Percentiles rank a stretch among this genome's conserved stretches.
phyloP scores from a whole-genome alignment of 2,888 invertebrate genomes.

The Epistrophe grossulariae region DNA sequence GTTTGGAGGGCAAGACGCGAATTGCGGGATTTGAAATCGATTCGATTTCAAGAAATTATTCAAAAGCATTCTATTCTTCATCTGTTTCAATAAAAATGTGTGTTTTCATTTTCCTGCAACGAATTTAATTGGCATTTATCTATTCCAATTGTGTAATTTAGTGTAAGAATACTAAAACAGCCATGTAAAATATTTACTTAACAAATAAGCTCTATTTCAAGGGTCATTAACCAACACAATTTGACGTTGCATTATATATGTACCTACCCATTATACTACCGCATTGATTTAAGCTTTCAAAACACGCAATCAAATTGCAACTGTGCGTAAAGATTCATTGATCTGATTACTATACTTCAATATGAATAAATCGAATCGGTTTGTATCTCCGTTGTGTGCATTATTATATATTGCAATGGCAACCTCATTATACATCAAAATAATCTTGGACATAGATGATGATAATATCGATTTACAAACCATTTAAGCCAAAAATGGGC shows the following conservation, averaged over 20 bases:
- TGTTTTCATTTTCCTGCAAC: too few relatives aligned
- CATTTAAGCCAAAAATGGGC: conserved; percentile 10
- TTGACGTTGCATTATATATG: not conserved
- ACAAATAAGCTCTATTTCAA: not conserved
- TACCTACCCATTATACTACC: not conserved
- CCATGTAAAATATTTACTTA: not conserved
- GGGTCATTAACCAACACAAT: not conserved
- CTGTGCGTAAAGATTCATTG: conserved; percentile 1
- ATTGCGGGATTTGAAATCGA: too few relatives aligned
- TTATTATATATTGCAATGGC: not conserved
- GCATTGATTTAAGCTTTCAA: not conserved
- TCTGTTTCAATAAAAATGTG: too few relatives aligned
- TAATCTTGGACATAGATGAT: not conserved
- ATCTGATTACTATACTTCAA: not conserved
- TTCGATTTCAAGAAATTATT: too few relatives aligned
- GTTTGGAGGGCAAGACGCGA: too few relatives aligned
- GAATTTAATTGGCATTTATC: too few relatives aligned
- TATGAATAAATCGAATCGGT: not conserved
- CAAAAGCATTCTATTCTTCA: too few relatives aligned
- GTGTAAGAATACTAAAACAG: too few relatives aligned
- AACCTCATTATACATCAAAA: conserved; percentile 2
- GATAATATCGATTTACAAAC: conserved; percentile 8
- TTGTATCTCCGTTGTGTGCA: not conserved
- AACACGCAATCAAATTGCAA: conserved; percentile 12
- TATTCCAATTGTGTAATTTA: too few relatives aligned